Evolutionary conservation across 2,888 invertebrate genomes (phyloP), one percentile per base, ranked within the genome.

Genomic region (Acrobasis repandana): DNA sequence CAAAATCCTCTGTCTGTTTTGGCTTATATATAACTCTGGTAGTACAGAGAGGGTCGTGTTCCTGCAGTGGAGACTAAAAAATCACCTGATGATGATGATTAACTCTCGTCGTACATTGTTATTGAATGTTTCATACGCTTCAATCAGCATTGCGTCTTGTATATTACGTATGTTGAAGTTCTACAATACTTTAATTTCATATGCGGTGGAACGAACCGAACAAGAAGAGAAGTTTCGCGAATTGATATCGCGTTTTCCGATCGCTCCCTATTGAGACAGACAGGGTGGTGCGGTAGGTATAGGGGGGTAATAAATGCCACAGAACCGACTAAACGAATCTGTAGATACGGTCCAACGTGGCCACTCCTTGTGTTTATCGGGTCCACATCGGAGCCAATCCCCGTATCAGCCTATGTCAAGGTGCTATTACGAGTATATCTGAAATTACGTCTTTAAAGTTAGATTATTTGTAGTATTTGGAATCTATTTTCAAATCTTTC

Each of bases 191-290:
- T 83, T 81, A 84, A 85, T 85, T 82, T 85, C 76, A 75, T 73
- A 69, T 69, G 67, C 65, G 72, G 66, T 67, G 65, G 16, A 14
- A 66, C 67, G 66, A 62, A 60, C 61, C 58, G 68, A 66, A 69
- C 70, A 79, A 75, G 77, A 80, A 77, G 72, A 79, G 72, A 80
- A 82, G 69, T 80, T 83, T 75, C 75, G 69, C 71, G 78, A 79
- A 83, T 82, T 79, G 80, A 82, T 86, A 85, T 86, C 82, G 79
- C 74, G 71, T 79, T 85, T 83, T 72, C 74, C 80, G 77, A 83
- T 84, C 76, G 73, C 71, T 75, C 74, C 75, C 73, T 72, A 76
- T 75, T 72, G 73, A 66, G 68, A 65, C 65, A 64, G 70, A 67
- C 67, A 63, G 57, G 63, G 68, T 62, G 58, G 60, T 60, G 58